Percentiles rank a stretch among this genome's conserved stretches.
Evolutionary conservation across 1,140 invertebrate species (phyloP).

Genomic region (Latrodectus geometricus): DNA sequence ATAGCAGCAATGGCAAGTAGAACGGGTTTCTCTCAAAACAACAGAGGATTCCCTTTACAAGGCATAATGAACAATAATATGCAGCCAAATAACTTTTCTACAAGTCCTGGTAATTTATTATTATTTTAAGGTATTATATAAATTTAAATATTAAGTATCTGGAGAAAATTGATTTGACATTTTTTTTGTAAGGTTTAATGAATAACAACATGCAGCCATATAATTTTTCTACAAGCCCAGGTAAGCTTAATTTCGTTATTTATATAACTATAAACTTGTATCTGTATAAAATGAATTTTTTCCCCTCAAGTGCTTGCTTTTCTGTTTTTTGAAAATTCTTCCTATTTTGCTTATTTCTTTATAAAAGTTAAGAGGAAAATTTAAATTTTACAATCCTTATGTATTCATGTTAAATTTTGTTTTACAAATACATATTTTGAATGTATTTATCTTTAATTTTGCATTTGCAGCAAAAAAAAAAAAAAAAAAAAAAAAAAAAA

Average conservation of each 20-base stretch:
- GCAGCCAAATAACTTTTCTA: slow-evolving; percentile 53
- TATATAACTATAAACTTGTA: background rate
- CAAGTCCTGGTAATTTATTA: slow-evolving; percentile 48
- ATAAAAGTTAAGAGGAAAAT: background rate
- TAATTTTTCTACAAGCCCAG: slow-evolving; percentile 59
- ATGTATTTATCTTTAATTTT: no score
- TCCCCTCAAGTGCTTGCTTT: background rate
- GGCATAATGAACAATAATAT: slow-evolving; percentile 54
- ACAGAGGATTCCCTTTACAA: slow-evolving; percentile 43
- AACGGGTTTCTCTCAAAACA: slow-evolving; percentile 55
- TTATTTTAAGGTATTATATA: background rate
- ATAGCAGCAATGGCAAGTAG: slow-evolving; percentile 53
- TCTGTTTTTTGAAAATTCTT: slow-evolving; percentile 6
- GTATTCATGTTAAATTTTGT: no score
- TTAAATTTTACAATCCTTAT: background rate
- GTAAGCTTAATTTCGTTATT: slow-evolving; percentile 3
- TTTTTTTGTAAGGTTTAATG: slow-evolving; percentile 5
- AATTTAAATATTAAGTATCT: no score
- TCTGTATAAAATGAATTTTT: background rate
- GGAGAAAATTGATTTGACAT: background rate
- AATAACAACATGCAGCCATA: slow-evolving; percentile 48
- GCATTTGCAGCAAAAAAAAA: background rate
- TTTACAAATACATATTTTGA: no score
- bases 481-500: background rate
- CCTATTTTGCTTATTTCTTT: background rate